Conservation (phyloP, 2,797 vertebrate genomes). For the Poecilia picta region DNA sequence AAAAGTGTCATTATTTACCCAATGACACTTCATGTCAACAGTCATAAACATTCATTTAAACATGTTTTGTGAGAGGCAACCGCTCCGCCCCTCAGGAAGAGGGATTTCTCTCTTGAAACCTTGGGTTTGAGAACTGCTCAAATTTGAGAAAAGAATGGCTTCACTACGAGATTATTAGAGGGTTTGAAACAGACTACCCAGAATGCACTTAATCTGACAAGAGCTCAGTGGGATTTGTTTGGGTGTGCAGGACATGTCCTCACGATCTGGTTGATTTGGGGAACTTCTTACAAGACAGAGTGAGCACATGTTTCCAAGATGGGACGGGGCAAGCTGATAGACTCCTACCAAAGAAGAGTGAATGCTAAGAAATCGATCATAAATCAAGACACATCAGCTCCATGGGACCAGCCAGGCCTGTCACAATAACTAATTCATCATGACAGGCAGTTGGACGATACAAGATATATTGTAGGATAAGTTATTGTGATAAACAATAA, state of each 20-base stretch:
- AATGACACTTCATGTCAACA: no score
- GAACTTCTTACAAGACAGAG: not conserved
- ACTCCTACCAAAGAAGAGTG: not conserved
- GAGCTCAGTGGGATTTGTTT: not conserved
- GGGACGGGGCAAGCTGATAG: not conserved
- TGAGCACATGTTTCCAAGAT: not conserved
- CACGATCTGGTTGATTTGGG: not conserved
- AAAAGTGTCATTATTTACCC: no score
- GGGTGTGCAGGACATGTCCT: not conserved
- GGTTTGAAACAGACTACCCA: not conserved
- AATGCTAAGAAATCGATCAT: not conserved
- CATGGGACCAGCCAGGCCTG: not conserved
- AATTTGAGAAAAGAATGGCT: not conserved
- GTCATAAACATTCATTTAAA: no score
- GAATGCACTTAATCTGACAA: not conserved
- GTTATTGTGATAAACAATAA: no score
- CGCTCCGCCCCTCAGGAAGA: not conserved
- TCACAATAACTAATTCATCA: no score
- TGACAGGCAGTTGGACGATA: no score
- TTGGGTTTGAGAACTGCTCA: not conserved
- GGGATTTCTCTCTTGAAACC: not conserved
- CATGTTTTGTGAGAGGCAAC: no score
- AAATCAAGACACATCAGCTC: not conserved
- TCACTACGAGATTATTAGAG: not conserved
- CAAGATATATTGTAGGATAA: no score